phyloP scores from a whole-genome alignment of 2,113 vertebrate genomes.

The Serilophus lunatus region DNA sequence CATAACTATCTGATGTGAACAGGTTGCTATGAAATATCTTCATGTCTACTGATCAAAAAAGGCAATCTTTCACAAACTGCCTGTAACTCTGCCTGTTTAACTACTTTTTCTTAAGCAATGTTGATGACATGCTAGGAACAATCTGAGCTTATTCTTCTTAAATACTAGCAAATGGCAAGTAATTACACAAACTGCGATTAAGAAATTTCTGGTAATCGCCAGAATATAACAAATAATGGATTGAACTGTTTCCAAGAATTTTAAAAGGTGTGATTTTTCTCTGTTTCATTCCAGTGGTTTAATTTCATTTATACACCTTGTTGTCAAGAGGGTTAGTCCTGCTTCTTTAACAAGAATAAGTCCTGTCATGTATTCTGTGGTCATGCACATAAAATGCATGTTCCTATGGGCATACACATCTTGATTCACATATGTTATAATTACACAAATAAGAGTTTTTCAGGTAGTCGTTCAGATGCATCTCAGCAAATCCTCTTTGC shows the following conservation, averaged over 20 bases:
- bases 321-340: not conserved
- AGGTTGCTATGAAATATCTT: not conserved
- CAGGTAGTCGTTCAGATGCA: not conserved
- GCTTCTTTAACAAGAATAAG: not conserved
- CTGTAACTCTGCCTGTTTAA: not conserved
- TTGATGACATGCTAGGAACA: constrained; percentile 6
- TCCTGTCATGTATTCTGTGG: not conserved
- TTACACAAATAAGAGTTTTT: not conserved
- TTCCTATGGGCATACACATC: not conserved
- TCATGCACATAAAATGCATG: not conserved
- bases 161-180: constrained; percentile 18
- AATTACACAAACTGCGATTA: constrained; percentile 38
- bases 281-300: not conserved
- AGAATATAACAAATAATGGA: not conserved
- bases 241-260: not conserved
- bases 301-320: not conserved
- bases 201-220: constrained; percentile 18
- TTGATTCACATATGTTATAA: not conserved
- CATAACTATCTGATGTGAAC: not conserved
- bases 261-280: not conserved
- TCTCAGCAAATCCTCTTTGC: not conserved
- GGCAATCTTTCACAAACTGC: not conserved
- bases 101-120: not conserved
- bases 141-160: constrained; percentile 12
- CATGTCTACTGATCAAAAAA: not conserved